Base-by-base conservation (phyloP, 2,888 invertebrate species). In the Pristionchus exspectatus region DNA sequence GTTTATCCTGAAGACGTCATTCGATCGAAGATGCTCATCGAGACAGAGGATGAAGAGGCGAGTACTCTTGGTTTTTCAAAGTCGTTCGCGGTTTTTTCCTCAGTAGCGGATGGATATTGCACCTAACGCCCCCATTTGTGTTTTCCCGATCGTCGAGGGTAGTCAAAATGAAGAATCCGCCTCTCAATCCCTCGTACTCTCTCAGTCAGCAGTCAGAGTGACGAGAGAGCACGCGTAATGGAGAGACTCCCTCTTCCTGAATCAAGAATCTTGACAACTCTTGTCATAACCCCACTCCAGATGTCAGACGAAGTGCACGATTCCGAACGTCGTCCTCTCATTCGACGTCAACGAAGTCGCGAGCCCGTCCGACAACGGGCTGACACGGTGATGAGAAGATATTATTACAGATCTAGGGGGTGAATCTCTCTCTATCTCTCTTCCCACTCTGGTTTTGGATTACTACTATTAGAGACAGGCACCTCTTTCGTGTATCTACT, bases 401-500 rank as follows among this genome's bases (percentile, higher is more conserved):
- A 77, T 77, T 77, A 77, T 77, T 77, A 77, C 77, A 38, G 77
- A 44, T 77, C 77, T 77, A 77, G 77, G 77, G 77, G 77, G 77
- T 77, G 77, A 77, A 77, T 77, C 44, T 2, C 38, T 21, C 18
- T 16, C 18, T 56, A 2, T 38, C 38, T 38, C 38, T 38, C 38
- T 38, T 38, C 38, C 38, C n/a, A n/a, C n/a, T n/a, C n/a, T n/a
- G n/a, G n/a, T n/a, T n/a, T n/a, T n/a, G n/a, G n/a, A n/a, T n/a
- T n/a, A n/a, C n/a, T n/a, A n/a, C n/a, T n/a, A n/a, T n/a, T n/a
- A n/a, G n/a, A n/a, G n/a, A n/a, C n/a, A n/a, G n/a, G n/a, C n/a
- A n/a, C n/a, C n/a, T n/a, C n/a, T n/a, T n/a, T n/a, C n/a, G n/a
- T n/a, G n/a, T n/a, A n/a, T n/a, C n/a, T n/a, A n/a, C n/a, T n/a